Conservation (phyloP, 2,113 vertebrate species). For the Megalops atlanticus region DNA sequence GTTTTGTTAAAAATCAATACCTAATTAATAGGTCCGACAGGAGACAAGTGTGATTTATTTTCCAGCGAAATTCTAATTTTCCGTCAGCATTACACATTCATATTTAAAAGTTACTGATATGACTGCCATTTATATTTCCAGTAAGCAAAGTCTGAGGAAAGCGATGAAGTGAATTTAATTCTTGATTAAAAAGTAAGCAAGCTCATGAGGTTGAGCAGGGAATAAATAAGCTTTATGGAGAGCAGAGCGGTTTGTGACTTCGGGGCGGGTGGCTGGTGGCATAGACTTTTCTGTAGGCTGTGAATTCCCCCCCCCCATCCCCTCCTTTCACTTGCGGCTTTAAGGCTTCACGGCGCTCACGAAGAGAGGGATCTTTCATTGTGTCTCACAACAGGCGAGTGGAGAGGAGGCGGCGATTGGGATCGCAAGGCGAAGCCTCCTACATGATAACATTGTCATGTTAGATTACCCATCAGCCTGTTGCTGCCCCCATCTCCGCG, state of each 20-base stretch:
- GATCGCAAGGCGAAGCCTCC: constrained; percentile 47
- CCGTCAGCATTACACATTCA: constrained; percentile 28
- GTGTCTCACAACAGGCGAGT: constrained; percentile 49
- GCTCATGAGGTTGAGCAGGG: constrained; percentile 25
- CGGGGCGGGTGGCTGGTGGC: no score
- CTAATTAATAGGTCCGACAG: constrained; percentile 43
- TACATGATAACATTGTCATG: constrained; percentile 61
- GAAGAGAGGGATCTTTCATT: constrained; percentile 42
- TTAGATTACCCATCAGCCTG: constrained; percentile 66
- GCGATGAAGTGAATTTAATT: constrained; percentile 26
- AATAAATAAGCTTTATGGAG: constrained; percentile 25
- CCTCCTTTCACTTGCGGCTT: constrained; percentile 11
- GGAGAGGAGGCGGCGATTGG: constrained; percentile 38
- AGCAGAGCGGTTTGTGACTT: no score
- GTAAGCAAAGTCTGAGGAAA: constrained; percentile 27
- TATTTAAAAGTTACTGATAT: constrained; percentile 19
- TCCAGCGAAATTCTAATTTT: constrained; percentile 28
- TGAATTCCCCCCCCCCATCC: constrained; percentile 16
- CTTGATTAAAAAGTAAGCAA: constrained; percentile 18
- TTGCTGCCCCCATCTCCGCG: constrained; percentile 51
- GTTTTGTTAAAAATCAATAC: constrained; percentile 34
- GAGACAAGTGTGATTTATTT: constrained; percentile 36
- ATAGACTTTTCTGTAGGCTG: constrained; percentile 6
- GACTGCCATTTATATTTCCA: constrained; percentile 23
- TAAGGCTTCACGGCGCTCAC: constrained; percentile 37